Conservation (phyloP, 2,888 invertebrate species). For the Lutraria lutraria region DNA sequence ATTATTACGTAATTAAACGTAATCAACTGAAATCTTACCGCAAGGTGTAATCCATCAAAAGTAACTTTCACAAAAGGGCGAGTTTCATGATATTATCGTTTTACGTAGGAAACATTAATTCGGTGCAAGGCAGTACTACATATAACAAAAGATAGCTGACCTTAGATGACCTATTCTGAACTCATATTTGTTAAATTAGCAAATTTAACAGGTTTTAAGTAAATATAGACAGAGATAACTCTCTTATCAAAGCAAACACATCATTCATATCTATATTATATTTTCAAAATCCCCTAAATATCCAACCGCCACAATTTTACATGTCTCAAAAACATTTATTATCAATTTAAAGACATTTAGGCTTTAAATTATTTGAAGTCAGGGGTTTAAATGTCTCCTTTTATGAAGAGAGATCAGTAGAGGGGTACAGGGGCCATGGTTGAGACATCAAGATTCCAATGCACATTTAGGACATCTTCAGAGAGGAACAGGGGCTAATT, state of each 20-base stretch:
- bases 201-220: not conserved
- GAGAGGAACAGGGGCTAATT: too few species aligned
- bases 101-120: not conserved
- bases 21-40: not conserved
- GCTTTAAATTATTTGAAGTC: too few species aligned
- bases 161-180: slow-evolving; percentile 13
- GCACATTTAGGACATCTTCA: too few species aligned
- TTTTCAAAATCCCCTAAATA: not conserved
- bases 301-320: too few species aligned
- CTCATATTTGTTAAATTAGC: not conserved
- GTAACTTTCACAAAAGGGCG: not conserved
- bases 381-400: too few species aligned
- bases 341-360: too few species aligned
- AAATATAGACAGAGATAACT: not conserved
- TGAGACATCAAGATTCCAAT: too few species aligned
- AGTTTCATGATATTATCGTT: not conserved
- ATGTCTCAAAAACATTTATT: too few species aligned
- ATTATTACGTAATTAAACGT: not conserved
- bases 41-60: not conserved
- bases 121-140: not conserved
- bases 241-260: slow-evolving; percentile 4
- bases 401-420: too few species aligned
- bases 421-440: too few species aligned
- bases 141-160: not conserved
- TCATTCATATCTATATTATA: not conserved